These are phyloP conservation scores for Caenorhabditis sp. DNA, from an alignment of 2,888 invertebrate species.

Conservation along the genomic window DNA sequence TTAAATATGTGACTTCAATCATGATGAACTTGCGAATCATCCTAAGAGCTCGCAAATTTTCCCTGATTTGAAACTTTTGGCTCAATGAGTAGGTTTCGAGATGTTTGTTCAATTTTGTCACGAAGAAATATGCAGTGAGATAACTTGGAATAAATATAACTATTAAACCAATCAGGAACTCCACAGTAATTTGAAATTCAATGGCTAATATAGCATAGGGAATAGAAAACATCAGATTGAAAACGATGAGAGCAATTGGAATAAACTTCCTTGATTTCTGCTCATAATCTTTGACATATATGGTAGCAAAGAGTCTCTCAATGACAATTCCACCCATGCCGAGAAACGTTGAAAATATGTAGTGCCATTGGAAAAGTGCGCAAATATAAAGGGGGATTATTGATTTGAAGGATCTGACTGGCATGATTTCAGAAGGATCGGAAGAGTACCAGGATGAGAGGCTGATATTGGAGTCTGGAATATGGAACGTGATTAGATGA, in stretches of 20 bases:
- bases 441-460: neutral
- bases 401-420: neutral
- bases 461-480: neutral
- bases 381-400: neutral
- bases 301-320: neutral
- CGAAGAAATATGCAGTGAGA: neutral
- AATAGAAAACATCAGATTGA: neutral
- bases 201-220: neutral
- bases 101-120: neutral
- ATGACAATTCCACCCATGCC: neutral
- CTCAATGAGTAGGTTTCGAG: neutral
- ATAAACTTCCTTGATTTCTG: neutral
- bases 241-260: neutral
- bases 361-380: neutral
- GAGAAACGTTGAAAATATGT: neutral
- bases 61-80: neutral
- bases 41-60: neutral
- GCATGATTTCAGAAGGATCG: neutral
- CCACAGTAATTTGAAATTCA: neutral
- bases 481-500: no score
- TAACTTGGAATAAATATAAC: neutral
- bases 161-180: neutral
- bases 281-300: constrained; percentile 2
- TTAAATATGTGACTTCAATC: neutral
- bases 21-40: neutral